Conservation (phyloP, 2,113 vertebrate species). For the Notothenia coriiceps region DNA sequence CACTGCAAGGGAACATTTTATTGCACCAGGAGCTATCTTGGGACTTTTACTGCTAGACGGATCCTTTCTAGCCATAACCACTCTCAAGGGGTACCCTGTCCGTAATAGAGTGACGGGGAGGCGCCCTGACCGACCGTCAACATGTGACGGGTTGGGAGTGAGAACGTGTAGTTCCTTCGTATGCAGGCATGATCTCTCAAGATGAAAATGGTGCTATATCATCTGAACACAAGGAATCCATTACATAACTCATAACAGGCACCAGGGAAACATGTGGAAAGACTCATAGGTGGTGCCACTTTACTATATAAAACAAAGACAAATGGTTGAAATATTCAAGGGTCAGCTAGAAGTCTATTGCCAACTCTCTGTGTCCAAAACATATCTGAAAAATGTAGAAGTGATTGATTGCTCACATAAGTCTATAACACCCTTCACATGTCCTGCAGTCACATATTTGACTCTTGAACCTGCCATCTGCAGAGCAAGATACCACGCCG, state of each 20-base stretch:
- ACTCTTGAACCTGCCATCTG: conserved; percentile 29
- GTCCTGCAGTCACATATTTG: conserved; percentile 45
- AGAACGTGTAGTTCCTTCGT: background rate
- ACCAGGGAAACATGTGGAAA: background rate
- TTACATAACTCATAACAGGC: conserved; percentile 33
- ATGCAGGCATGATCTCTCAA: conserved; percentile 7
- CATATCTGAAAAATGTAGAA: background rate
- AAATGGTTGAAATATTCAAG: background rate
- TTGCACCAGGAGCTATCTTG: too few species aligned
- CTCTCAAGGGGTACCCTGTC: too few species aligned
- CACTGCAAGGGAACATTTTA: too few species aligned
- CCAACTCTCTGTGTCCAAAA: background rate
- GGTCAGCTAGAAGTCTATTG: background rate
- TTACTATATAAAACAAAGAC: conserved; percentile 15
- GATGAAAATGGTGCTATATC: conserved; percentile 22
- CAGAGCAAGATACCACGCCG: conserved; percentile 15
- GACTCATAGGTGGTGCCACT: background rate
- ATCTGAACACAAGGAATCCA: conserved; percentile 34
- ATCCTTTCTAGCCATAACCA: too few species aligned
- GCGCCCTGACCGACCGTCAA: too few species aligned
- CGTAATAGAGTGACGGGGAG: too few species aligned
- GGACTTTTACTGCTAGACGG: too few species aligned
- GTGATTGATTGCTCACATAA: conserved; percentile 43
- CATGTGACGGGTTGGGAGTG: too few species aligned
- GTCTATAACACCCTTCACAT: conserved; percentile 42